A percentile compares a stretch with the other conserved stretches of the same genome.
Evolutionary conservation across 2,888 invertebrate species (phyloP).

Genomic region (Holacanthella duospinosa): DNA sequence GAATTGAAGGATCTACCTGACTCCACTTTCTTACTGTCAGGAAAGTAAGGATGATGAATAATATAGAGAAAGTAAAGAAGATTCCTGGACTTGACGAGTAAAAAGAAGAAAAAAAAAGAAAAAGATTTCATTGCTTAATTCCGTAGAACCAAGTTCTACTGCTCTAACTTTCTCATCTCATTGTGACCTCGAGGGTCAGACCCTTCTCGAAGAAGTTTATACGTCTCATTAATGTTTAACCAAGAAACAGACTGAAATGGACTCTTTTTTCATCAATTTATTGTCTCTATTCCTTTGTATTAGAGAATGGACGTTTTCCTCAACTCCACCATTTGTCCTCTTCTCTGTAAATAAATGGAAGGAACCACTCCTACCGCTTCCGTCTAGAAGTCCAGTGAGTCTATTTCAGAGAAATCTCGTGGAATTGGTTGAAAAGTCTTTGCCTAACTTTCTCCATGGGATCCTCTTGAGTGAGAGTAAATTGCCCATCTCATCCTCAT

Average conservation of each 20-base stretch:
- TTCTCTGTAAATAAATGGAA: neutral
- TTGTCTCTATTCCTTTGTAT: slow-evolving; percentile 37
- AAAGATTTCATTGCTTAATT: no score
- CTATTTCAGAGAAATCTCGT: no score
- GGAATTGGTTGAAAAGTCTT: neutral
- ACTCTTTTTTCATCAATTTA: slow-evolving; percentile 39
- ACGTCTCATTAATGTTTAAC: slow-evolving; percentile 36
- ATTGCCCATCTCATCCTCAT: slow-evolving; percentile 4
- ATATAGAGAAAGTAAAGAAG: no score
- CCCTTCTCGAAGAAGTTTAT: slow-evolving; percentile 13
- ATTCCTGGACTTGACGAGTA: no score
- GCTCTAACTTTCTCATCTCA: no score
- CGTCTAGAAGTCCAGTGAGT: no score
- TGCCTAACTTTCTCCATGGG: slow-evolving; percentile 1
- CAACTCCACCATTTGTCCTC: neutral
- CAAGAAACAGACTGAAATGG: slow-evolving; percentile 35
- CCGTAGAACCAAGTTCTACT: no score
- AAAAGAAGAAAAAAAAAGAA: no score
- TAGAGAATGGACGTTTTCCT: slow-evolving; percentile 13
- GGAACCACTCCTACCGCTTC: neutral
- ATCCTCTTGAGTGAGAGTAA: neutral
- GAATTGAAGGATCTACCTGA: no score
- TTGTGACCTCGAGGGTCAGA: no score
- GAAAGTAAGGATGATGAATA: no score
- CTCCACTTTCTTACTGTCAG: no score